A percentile compares a stretch with the other conserved stretches of the same genome.
These are phyloP conservation scores for Azorinus chamasolen DNA, from an alignment of 2,888 invertebrate species.

Conservation along the genomic window DNA sequence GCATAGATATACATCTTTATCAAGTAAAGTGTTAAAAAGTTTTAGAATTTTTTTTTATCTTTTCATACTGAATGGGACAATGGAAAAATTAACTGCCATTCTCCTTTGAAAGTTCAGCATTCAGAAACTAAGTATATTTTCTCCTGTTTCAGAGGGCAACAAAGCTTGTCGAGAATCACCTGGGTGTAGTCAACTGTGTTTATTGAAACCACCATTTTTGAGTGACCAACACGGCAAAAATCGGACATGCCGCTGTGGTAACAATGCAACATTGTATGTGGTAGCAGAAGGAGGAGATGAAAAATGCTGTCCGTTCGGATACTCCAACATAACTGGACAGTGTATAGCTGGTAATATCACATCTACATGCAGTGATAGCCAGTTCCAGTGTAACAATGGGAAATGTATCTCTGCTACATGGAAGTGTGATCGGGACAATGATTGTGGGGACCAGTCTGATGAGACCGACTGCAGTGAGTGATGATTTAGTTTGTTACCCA, in stretches of 20 bases:
- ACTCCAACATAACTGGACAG: constrained; percentile 59
- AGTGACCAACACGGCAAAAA: constrained; percentile 82
- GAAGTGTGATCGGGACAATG: constrained; percentile 75
- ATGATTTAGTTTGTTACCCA: background rate
- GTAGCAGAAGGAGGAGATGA: constrained; percentile 69
- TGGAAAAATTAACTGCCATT: too few species aligned
- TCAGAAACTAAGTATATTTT: too few species aligned
- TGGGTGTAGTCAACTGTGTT: constrained; percentile 92
- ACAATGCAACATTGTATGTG: constrained; percentile 87
- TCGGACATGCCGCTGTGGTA: constrained; percentile 93
- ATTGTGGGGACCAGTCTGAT: constrained; percentile 89
- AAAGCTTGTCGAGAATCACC: constrained; percentile 87
- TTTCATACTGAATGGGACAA: too few species aligned
- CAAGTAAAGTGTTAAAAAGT: too few species aligned
- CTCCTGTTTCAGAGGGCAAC: constrained; percentile 15
- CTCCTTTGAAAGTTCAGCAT: too few species aligned
- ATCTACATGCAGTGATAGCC: constrained; percentile 16
- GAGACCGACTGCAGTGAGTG: constrained; percentile 59
- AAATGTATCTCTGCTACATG: constrained; percentile 68
- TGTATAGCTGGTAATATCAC: constrained; percentile 10
- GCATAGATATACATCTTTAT: too few species aligned
- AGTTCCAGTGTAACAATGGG: constrained; percentile 73
- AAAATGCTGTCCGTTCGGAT: constrained; percentile 58
- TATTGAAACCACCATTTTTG: constrained; percentile 89
- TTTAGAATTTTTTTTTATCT: too few species aligned